Base-by-base conservation (phyloP, 2,113 vertebrate species). In the Brachyhypopomus gauderio region DNA sequence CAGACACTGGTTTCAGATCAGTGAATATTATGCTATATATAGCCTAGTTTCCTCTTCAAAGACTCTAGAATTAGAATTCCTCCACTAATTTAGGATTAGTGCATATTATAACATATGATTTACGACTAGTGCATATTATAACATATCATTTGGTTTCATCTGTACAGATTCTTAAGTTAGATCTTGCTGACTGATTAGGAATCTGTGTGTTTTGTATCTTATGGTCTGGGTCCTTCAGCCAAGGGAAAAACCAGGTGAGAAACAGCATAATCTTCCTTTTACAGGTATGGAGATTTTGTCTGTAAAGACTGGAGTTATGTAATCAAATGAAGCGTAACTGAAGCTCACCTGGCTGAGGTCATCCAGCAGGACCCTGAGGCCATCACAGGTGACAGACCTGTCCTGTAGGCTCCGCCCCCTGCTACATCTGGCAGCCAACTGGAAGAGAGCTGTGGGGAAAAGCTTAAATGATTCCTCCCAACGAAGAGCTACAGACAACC, bases 301-400 rank as follows among this genome's bases (percentile, higher is more conserved):
- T 25, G 2, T 9, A 4, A 55, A 74, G 1, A 30, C 9, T 56
- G 30, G 5, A 0, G 48, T 55, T 30, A 55, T 19, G 0, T 12
- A 55, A 22, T 14, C 22, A 72, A 7, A 55, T n/a, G 1, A 19
- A 17, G 19, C 23, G 8, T 45, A n/a, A 75, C 11, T 41, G 16
- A 12, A 4, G 34, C 63, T 91, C 88, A 96, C 95, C 94, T 95
- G 92, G 75, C 92, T 94, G 62, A 97, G 91, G 84, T 95, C 93
- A 34, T 88, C 90, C 27, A 97, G 91, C 4, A 97, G 81, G 41
- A 85, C 89, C 80, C 91, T 93, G 86, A 96, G 91, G 83, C 85
- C 80, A 63, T 85, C 92, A 20, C 34, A 86, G 79, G 91, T 95
- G 81, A 96, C 87, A 5, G 78, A 85, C 30, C 88, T 78, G 0